Conservation (phyloP, 2,888 invertebrate genomes). For the Drosophila pegasa region DNA sequence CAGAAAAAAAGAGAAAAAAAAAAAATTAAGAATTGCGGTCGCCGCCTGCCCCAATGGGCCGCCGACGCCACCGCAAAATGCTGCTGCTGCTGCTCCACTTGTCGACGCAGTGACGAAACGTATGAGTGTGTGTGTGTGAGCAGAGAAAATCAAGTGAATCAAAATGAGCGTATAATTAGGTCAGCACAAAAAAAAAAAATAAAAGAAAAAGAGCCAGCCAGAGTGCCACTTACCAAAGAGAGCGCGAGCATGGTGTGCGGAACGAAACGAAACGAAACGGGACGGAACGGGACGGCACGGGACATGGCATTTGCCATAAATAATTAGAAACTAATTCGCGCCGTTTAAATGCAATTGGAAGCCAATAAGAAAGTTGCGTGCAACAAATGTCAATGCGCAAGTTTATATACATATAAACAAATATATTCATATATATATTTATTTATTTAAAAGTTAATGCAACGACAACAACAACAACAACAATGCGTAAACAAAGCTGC, state of each 20-base stretch:
- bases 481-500: slow-evolving; percentile 68
- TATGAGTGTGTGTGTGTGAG: slow-evolving; percentile 55
- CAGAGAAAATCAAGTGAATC: slow-evolving; percentile 81
- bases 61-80: slow-evolving; percentile 44
- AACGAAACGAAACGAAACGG: slow-evolving; percentile 45
- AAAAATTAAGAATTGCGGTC: slow-evolving; percentile 64
- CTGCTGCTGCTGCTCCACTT: slow-evolving; percentile 75
- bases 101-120: slow-evolving; percentile 80
- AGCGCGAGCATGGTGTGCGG: slow-evolving; percentile 59
- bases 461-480: slow-evolving; percentile 21
- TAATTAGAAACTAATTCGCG: slow-evolving; percentile 72
- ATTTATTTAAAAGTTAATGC: background rate
- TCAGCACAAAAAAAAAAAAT: slow-evolving; percentile 77
- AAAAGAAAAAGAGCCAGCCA: slow-evolving; percentile 62
- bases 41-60: slow-evolving; percentile 66
- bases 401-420: slow-evolving; percentile 1
- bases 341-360: slow-evolving; percentile 56
- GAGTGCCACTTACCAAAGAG: slow-evolving; percentile 78
- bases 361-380: slow-evolving; percentile 38
- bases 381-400: slow-evolving; percentile 18
- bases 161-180: slow-evolving; percentile 83
- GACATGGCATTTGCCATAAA: slow-evolving; percentile 36
- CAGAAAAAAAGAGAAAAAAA: slow-evolving; percentile 40
- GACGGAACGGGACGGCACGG: slow-evolving; percentile 25
- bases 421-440: background rate